phyloP scores from a whole-genome alignment of 2,113 vertebrate genomes.

The Brienomyrus brachyistius region DNA sequence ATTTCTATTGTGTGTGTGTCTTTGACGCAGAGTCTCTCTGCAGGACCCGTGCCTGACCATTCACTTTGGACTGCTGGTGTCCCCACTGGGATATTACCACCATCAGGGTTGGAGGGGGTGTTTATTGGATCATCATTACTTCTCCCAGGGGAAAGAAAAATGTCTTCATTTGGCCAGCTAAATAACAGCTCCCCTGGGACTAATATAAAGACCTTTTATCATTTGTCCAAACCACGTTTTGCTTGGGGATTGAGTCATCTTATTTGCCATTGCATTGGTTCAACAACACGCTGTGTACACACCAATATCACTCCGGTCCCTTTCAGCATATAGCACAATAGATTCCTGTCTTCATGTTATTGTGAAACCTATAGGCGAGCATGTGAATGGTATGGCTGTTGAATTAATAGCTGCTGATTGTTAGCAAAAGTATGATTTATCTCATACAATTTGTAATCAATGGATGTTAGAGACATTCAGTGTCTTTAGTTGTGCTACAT shows the following conservation, averaged over 20 bases:
- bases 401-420: not conserved
- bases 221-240: not conserved
- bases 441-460: not conserved
- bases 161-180: not conserved
- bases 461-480: not conserved
- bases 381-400: not conserved
- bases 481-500: not conserved
- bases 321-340: not conserved
- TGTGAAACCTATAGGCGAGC: not conserved
- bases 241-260: not conserved
- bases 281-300: not conserved
- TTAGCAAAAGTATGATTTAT: not conserved
- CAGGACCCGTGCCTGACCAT: not conserved
- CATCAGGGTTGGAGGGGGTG: not conserved
- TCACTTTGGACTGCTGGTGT: not conserved
- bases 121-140: not conserved
- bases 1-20: not conserved
- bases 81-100: not conserved
- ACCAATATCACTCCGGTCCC: not conserved
- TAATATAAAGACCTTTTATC: not conserved
- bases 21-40: not conserved
- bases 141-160: not conserved
- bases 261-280: not conserved
- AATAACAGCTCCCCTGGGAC: not conserved
- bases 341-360: not conserved